Evolutionary conservation across 2,797 vertebrate species (phyloP).

Genomic region (Falco columbarius): DNA sequence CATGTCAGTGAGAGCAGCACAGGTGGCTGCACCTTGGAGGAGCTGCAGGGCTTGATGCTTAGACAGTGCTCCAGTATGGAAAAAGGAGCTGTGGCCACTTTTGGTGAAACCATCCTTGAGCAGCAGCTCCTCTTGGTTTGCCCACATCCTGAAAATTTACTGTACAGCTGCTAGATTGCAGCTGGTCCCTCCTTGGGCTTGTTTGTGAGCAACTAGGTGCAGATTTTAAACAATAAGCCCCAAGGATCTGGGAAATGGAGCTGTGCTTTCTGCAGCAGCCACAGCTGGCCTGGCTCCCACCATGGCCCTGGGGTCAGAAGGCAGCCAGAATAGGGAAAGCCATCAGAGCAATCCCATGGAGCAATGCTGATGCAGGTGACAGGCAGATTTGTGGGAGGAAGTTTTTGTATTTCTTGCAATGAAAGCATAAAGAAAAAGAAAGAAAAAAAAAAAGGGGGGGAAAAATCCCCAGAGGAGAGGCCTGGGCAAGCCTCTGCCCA

Average conservation of each 20-base stretch:
- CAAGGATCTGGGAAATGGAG: background rate
- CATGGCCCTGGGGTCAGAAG: accelerated
- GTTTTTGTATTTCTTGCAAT: background rate
- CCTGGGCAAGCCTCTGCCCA: background rate
- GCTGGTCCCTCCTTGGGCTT: background rate
- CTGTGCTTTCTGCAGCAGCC: background rate
- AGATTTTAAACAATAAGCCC: background rate
- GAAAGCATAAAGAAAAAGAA: background rate
- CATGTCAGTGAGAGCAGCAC: background rate
- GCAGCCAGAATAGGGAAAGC: background rate
- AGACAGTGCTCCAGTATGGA: accelerated
- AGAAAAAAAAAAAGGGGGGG: background rate
- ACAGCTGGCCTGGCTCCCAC: background rate
- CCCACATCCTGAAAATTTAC: background rate
- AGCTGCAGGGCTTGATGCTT: background rate
- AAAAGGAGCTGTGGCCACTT: background rate
- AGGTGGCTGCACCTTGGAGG: background rate
- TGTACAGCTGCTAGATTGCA: background rate
- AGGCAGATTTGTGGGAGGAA: background rate
- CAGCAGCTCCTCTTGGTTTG: background rate
- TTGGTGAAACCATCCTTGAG: background rate
- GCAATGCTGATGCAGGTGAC: background rate
- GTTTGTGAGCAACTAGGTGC: background rate
- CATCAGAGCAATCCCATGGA: accelerated
- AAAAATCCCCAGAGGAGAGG: background rate